Percentiles rank a stretch among this genome's conserved stretches.
Conservation (phyloP, 2,797 vertebrate species). For the Chanos chanos region DNA sequence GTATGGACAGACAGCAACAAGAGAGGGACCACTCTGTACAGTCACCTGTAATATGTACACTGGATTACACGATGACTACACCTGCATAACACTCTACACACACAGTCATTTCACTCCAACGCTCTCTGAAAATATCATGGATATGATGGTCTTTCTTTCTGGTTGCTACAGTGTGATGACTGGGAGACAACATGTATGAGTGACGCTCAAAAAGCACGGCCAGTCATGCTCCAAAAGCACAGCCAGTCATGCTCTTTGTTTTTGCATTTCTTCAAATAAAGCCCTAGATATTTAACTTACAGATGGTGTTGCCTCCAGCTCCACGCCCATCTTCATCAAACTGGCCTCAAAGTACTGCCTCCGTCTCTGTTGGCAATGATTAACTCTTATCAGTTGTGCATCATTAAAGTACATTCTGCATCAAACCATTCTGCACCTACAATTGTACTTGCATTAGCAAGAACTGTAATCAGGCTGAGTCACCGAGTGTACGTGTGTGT, state of each 20-base stretch:
- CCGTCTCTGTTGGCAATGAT: slow-evolving; percentile 69
- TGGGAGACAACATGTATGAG: too few species aligned
- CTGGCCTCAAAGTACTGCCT: slow-evolving; percentile 84
- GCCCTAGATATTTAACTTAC: slow-evolving; percentile 66
- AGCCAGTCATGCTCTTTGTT: neutral
- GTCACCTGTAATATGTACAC: too few species aligned
- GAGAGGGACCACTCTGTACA: neutral
- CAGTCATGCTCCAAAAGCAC: neutral
- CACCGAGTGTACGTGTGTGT: neutral
- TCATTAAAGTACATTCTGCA: too few species aligned
- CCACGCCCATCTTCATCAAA: slow-evolving; percentile 83
- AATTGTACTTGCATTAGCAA: neutral
- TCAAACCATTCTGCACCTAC: too few species aligned
- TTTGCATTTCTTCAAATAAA: neutral
- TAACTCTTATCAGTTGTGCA: neutral
- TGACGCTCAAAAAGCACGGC: neutral
- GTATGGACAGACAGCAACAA: neutral
- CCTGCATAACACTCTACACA: too few species aligned
- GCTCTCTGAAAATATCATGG: too few species aligned
- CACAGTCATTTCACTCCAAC: too few species aligned
- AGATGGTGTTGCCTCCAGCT: slow-evolving; percentile 83
- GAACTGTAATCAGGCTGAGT: neutral
- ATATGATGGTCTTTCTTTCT: too few species aligned
- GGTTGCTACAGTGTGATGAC: too few species aligned
- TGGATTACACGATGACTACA: too few species aligned